phyloP scores from a whole-genome alignment of 2,888 invertebrate genomes.

The Limnephilus rhombicus region DNA sequence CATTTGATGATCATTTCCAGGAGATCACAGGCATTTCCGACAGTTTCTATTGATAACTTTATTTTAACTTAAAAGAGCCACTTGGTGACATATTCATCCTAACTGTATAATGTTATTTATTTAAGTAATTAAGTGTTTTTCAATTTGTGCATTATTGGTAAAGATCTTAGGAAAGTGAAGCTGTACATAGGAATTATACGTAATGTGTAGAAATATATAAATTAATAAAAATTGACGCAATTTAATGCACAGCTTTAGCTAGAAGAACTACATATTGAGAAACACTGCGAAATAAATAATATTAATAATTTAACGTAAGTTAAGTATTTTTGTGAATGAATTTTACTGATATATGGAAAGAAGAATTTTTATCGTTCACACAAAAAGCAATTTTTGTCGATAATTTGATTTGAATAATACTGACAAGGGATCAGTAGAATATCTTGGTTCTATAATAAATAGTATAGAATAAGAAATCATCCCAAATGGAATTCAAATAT shows the following conservation, averaged over 20 bases:
- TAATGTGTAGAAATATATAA: not conserved
- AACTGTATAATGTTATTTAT: not conserved
- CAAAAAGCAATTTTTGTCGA: not conserved
- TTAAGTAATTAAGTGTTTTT: not conserved
- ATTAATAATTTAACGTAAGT: not conserved
- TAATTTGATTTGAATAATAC: conserved; percentile 1
- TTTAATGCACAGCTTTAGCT: not conserved
- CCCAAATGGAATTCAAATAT: not conserved
- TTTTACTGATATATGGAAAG: too few species aligned
- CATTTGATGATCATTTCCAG: not conserved
- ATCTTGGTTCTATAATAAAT: not conserved
- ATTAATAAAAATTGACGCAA: not conserved
- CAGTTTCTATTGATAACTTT: not conserved
- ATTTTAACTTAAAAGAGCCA: not conserved
- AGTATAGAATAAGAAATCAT: not conserved
- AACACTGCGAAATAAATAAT: not conserved
- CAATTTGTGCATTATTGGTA: not conserved
- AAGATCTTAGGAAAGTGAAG: not conserved
- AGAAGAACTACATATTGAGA: not conserved
- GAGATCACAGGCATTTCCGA: not conserved
- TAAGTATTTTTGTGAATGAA: too few species aligned
- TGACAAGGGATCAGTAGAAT: not conserved
- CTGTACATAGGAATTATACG: not conserved
- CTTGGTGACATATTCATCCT: not conserved
- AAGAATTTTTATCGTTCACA: not conserved